These are phyloP conservation scores for Dexiosoma caninum DNA, from an alignment of 2,888 invertebrate species.

Conservation along the genomic window DNA sequence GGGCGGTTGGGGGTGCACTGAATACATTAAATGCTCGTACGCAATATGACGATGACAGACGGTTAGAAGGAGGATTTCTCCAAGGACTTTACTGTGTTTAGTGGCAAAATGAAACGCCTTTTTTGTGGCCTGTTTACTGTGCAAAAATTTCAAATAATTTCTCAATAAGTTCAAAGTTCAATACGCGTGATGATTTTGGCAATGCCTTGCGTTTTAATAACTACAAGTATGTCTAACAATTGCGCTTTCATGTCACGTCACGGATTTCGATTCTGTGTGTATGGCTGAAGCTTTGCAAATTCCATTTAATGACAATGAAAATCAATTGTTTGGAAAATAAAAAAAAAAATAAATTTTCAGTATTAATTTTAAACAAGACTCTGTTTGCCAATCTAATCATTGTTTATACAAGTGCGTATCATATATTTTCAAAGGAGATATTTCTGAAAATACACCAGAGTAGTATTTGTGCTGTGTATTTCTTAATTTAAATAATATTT, in stretches of 20 bases:
- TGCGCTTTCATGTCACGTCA: constrained; percentile 60
- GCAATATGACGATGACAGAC: constrained; percentile 11
- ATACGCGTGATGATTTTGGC: constrained; percentile 43
- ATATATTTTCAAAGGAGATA: not conserved
- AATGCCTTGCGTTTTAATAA: not conserved
- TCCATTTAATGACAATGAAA: constrained; percentile 70
- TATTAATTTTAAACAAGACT: constrained; percentile 44
- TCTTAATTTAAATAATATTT: not conserved
- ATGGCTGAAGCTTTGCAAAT: not conserved
- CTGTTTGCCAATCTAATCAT: constrained; percentile 38
- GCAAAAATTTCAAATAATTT: constrained; percentile 2
- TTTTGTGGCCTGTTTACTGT: constrained; percentile 58
- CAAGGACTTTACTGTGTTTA: constrained; percentile 55
- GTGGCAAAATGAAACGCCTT: constrained; percentile 58
- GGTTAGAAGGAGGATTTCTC: constrained; percentile 40
- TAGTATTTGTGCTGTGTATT: constrained; percentile 52
- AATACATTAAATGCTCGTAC: constrained; percentile 26
- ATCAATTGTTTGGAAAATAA: constrained; percentile 76
- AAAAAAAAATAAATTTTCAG: constrained; percentile 60
- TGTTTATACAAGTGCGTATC: no score
- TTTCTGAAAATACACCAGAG: not conserved
- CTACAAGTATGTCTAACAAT: not conserved
- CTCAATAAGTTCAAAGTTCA: constrained; percentile 57
- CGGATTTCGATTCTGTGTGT: constrained; percentile 21
- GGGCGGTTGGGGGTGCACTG: no score